Evolutionary conservation across 2,797 vertebrate species (phyloP), one percentile per base, ranked within the genome.

Genomic region (Ambastaia sidthimunki): DNA sequence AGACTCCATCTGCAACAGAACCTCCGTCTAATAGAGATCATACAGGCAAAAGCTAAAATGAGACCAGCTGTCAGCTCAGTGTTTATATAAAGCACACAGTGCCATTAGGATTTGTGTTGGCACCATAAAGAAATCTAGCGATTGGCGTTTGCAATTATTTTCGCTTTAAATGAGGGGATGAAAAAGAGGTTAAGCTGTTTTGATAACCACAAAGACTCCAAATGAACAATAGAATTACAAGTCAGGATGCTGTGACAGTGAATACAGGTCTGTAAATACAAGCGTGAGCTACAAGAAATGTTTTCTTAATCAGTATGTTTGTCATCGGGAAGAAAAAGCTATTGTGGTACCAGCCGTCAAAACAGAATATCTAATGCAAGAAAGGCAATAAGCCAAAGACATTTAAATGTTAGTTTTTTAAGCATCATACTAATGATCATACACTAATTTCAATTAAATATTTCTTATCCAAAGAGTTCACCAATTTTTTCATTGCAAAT

Each of bases 21-120:
- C 6, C 69, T 48, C 34, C 4, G 10, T 77, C 65, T 44, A 63
- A 65, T 25, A 77, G 31, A 78, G 81, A 74, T 63, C 67, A 78
- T 70, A 63, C 71, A 41, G 28, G 21, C 75, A 52, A 54, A 44
- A 69, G 66, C 52, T 34, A 73, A 71, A 81, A 67, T 65, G 69
- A 65, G 70, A 82, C 76, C 80, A 82, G 77, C 80, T 84, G 80
- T 63, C 76, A 52, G 55, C 63, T 60, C 74, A 41, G 47, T 74
- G 68, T 83, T 78, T 82, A 55, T 44, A 28, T 57, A 80, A 76
- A 77, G 62, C 41, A 28, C 7, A 55, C 72, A n/a, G 28, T 3
- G 23, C 60, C 54, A n/a, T 78, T 44, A 59, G 15, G 47, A 59
- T 62, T 66, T n/a, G 52, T 59, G 16, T 71, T 68, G 57, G 48